Conservation (phyloP, 1,140 invertebrate genomes). For the Cydia amplana region DNA sequence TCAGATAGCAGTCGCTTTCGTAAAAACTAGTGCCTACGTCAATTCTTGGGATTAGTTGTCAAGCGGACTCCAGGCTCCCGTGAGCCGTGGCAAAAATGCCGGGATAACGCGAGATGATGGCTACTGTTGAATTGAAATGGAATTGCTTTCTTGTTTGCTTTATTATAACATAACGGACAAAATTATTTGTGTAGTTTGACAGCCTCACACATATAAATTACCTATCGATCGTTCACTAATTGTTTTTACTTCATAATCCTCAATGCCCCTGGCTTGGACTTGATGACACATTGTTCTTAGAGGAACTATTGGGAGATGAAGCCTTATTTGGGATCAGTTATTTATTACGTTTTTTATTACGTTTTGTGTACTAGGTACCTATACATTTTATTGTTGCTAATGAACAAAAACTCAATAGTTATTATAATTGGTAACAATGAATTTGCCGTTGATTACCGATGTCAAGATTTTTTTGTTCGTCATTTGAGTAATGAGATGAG, state of each 20-base stretch:
- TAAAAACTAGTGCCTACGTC: too few relatives aligned
- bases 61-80: too few relatives aligned
- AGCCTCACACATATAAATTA: background rate
- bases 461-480: conserved; percentile 8
- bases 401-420: background rate
- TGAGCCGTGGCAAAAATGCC: too few relatives aligned
- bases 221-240: background rate
- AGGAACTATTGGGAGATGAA: background rate
- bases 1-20: too few relatives aligned
- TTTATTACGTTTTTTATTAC: background rate
- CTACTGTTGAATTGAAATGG: too few relatives aligned
- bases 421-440: background rate
- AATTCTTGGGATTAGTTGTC: too few relatives aligned
- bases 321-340: conserved; percentile 5
- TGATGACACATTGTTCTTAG: conserved; percentile 18
- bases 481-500: background rate
- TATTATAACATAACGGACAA: too few relatives aligned
- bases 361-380: background rate
- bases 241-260: background rate
- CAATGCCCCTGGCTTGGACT: conserved; percentile 2
- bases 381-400: background rate
- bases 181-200: background rate
- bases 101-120: too few relatives aligned
- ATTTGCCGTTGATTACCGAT: background rate
- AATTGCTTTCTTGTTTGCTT: too few relatives aligned